A percentile compares a stretch with the other conserved stretches of the same genome.
These are phyloP conservation scores for Nomada hirtipes DNA, from an alignment of 2,888 invertebrate species.

Conservation along the genomic window DNA sequence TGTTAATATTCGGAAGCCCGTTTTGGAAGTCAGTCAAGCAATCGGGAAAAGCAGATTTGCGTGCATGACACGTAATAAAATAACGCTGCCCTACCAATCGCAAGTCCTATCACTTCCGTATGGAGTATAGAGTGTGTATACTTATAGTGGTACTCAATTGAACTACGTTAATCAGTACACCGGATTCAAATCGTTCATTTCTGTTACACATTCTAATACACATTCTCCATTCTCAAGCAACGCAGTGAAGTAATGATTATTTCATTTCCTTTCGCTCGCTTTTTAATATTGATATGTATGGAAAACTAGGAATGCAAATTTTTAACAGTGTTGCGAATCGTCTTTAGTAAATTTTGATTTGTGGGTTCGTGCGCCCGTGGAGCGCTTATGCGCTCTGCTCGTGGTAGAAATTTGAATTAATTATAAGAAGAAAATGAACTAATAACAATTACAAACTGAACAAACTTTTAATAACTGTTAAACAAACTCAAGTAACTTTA, in stretches of 20 bases:
- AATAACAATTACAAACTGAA: too few species aligned
- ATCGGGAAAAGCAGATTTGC: slow-evolving; percentile 46
- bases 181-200: slow-evolving; percentile 20
- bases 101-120: slow-evolving; percentile 60
- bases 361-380: too few species aligned
- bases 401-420: too few species aligned
- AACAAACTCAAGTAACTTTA: too few species aligned
- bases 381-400: too few species aligned
- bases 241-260: too few species aligned
- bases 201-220: not conserved
- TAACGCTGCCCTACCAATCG: slow-evolving; percentile 57
- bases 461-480: too few species aligned
- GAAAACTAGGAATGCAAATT: not conserved
- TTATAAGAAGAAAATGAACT: too few species aligned
- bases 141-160: slow-evolving; percentile 20
- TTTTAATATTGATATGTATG: not conserved
- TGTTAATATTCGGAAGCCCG: slow-evolving; percentile 16
- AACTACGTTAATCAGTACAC: slow-evolving; percentile 60
- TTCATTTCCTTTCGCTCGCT: not conserved
- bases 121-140: slow-evolving; percentile 4
- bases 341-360: too few species aligned
- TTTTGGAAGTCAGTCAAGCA: slow-evolving; percentile 41
- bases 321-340: too few species aligned
- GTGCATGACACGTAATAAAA: slow-evolving; percentile 67
- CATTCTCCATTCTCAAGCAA: too few species aligned